Evolutionary conservation across 2,888 invertebrate genomes (phyloP).

Genomic region (Leptarthrus brevirostris): DNA sequence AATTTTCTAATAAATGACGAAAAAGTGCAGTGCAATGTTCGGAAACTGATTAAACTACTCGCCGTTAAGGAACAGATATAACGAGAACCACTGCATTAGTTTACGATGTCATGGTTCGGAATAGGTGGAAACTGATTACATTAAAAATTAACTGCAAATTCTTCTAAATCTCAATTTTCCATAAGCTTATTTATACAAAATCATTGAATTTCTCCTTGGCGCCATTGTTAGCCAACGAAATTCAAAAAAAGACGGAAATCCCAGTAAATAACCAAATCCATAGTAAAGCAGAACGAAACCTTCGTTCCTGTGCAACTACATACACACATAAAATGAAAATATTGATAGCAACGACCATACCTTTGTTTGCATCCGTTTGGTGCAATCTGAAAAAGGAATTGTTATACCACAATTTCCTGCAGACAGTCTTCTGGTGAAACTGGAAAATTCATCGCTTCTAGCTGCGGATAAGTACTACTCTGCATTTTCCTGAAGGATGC

Average conservation of each 20-base stretch:
- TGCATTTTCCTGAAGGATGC: too few relatives aligned
- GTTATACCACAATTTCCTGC: neutral
- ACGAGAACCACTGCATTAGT: constrained; percentile 10
- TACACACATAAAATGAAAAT: neutral
- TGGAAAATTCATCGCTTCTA: too few relatives aligned
- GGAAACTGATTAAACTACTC: constrained; percentile 28
- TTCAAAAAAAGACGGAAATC: neutral
- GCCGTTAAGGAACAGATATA: constrained; percentile 16
- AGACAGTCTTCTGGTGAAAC: too few relatives aligned
- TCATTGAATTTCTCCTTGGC: neutral
- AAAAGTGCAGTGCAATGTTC: constrained; percentile 36
- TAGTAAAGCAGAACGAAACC: neutral
- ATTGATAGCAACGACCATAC: constrained; percentile 4
- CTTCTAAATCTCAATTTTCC: neutral
- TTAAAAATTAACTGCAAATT: constrained; percentile 22
- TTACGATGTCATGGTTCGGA: neutral
- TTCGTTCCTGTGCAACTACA: too few relatives aligned
- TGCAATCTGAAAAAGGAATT: neutral
- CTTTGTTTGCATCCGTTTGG: constrained; percentile 2
- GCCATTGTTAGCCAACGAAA: too few relatives aligned
- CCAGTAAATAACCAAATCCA: constrained; percentile 8
- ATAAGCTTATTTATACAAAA: constrained; percentile 11
- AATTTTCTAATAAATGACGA: constrained; percentile 22
- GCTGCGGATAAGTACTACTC: too few relatives aligned
- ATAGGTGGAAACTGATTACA: neutral